Evolutionary conservation across 2,797 vertebrate species (phyloP), one percentile per base, ranked within the genome.

Genomic region (Dicrostonyx torquatus): DNA sequence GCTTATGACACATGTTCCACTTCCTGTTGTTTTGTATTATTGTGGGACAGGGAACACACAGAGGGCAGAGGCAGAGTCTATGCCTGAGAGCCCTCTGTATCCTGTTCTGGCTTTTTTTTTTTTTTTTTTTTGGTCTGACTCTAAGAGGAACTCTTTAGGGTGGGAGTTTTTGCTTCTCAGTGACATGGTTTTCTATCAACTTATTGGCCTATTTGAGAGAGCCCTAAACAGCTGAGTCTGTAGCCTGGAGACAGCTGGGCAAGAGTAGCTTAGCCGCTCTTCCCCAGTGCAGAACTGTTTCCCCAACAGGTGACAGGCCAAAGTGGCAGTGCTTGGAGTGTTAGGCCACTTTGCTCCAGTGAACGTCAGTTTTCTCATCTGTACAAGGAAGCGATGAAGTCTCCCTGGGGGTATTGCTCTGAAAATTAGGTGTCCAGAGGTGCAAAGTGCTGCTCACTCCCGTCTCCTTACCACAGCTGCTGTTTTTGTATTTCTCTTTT

Each of bases 361-460:
- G 55, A 58, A 68, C 50, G 60, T 93, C 5, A 5, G 48, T 58
- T 90, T 92, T 95, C 34, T 94, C 4, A 26, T 83, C 90, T 75
- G 2, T 80, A 68, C 48, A 66, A 45, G 22, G 73, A 89, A 94
- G 37, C 43, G 53, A 1, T 55, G 40, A 77, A 50, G 10, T 31
- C 17, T 89, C 17, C 45, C 18, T 85, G n/a, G 34, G 15, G 15
- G 48, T 31, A 8, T 62, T 90, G 62, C 66, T 93, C 4, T 82
- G n/a, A 86, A 13, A 60, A 77, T 87, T 62, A 73, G 80, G 31
- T 77, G 43, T 29, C 18, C 86, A 17, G 26, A 1, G 31, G n/a
- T 76, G 0, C 60, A 22, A 91, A 79, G 53, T 87, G 26, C 50
- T 82, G 6, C 64, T 93, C 37, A 72, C 26, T 86, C 29, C 34